A percentile compares a stretch with the other conserved stretches of the same genome.
These are phyloP conservation scores for Steromphala cineraria DNA, from an alignment of 2,888 invertebrate genomes.

Conservation along the genomic window DNA sequence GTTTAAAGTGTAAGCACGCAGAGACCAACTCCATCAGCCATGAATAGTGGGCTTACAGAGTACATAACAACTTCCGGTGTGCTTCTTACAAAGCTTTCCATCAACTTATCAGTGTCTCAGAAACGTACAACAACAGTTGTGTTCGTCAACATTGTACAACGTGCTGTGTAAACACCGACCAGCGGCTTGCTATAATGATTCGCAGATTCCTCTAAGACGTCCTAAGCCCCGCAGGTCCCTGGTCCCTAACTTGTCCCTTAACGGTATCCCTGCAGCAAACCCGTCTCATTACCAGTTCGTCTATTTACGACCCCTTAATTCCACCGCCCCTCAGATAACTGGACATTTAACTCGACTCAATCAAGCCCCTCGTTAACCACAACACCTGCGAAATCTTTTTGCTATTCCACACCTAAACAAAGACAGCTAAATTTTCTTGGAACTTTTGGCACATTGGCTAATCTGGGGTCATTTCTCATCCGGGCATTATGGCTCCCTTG, in stretches of 20 bases:
- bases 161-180: neutral
- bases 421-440: constrained; percentile 11
- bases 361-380: constrained; percentile 15
- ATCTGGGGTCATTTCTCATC: constrained; percentile 15
- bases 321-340: neutral
- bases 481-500: constrained; percentile 8
- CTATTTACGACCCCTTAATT: constrained; percentile 12
- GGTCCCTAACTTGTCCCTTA: neutral
- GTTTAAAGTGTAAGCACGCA: neutral
- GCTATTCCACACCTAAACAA: constrained; percentile 19
- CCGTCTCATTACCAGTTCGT: neutral
- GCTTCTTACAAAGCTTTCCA: neutral
- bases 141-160: neutral
- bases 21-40: neutral
- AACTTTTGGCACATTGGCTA: constrained; percentile 19
- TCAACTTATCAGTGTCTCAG: neutral
- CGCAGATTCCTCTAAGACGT: too few relatives aligned
- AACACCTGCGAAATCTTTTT: constrained; percentile 17
- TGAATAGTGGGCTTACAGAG: neutral
- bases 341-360: constrained; percentile 19
- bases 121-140: neutral
- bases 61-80: neutral
- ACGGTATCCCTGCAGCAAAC: neutral
- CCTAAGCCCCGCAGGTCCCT: neutral
- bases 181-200: too few relatives aligned